Evolutionary conservation across 2,113 vertebrate species (phyloP), one percentile per base, ranked within the genome.

Genomic region (Genyomyrus donnyi): DNA sequence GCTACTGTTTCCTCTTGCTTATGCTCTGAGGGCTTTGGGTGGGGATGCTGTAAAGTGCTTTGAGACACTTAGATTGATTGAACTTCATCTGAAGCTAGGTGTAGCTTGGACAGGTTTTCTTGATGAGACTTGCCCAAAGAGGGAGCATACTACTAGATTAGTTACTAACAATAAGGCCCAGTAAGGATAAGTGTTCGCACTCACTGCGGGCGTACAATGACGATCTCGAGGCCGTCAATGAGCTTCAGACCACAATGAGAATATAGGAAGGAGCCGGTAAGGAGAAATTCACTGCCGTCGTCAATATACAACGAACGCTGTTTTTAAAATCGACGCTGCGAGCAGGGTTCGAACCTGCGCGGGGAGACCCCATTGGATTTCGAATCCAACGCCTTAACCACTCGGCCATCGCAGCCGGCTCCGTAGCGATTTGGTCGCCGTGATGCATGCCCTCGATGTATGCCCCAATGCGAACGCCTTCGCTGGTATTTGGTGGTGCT

Each of bases 311-410:
- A 74, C 1, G 9, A 10, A 74, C 6, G 5, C 4, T 8, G 1
- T 19, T 80, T 80, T 80, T 80, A 80, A 80, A 80, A 80, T 17
- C 74, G 35, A 80, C 74, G 74, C 74, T 80, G 74, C 74, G 74
- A 80, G 74, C 74, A 80, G 74, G 74, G 74, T 80, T 97, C 96
- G 96, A 97, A 97, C 96, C 96, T 96, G 95, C 96, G 96, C 96
- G 95, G 96, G 96, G 96, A 96, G 93, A 96, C 96, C 96, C 96
- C 96, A 97, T 96, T 96, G 96, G 96, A 97, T 97, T 97, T 97
- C 96, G 95, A 97, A 95, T 96, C 96, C 96, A 97, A 96, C 96
- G 95, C 96, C 96, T 97, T 96, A 96, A 97, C 96, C 96, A 96
- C 96, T 97, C 95, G 96, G 96, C 96, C 96, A 97, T 96, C 96